These are phyloP conservation scores for Agonopterix heracliana DNA, from an alignment of 2,888 invertebrate genomes.

Conservation along the genomic window DNA sequence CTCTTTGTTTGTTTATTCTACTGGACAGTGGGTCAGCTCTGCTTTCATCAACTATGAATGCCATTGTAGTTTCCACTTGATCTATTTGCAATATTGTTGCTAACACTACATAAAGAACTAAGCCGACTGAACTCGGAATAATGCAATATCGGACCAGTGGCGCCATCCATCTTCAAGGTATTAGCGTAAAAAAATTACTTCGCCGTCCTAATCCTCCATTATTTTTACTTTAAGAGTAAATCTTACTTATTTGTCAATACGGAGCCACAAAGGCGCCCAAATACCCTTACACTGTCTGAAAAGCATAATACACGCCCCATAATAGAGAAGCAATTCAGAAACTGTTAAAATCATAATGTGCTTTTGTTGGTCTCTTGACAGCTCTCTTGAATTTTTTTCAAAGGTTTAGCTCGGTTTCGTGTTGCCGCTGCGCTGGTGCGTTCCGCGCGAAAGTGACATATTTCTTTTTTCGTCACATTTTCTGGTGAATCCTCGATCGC, in stretches of 20 bases:
- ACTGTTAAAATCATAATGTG: conserved; percentile 74
- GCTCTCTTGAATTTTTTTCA: conserved; percentile 51
- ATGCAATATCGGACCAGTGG: conserved; percentile 61
- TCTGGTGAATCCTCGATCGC: conserved; percentile 62
- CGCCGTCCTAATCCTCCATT: conserved; percentile 67
- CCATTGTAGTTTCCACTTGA: conserved; percentile 59
- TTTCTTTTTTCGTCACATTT: conserved; percentile 38
- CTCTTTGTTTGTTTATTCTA: conserved; percentile 39
- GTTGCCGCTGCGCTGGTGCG: conserved; percentile 41
- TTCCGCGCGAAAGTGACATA: conserved; percentile 50
- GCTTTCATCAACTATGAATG: conserved; percentile 41
- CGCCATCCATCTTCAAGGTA: conserved; percentile 53
- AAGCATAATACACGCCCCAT: conserved; percentile 72
- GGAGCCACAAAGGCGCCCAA: conserved; percentile 71
- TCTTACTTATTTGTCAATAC: conserved; percentile 76
- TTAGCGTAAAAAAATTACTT: conserved; percentile 40
- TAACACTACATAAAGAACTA: conserved; percentile 37
- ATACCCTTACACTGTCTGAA: conserved; percentile 69
- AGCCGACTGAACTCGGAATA: conserved; percentile 41
- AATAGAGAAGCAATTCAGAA: conserved; percentile 68
- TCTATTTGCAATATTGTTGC: conserved; percentile 50
- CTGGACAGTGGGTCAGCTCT: conserved; percentile 52
- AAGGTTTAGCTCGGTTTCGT: conserved; percentile 42
- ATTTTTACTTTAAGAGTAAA: conserved; percentile 66
- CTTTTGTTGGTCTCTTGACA: conserved; percentile 69